Evolutionary conservation across 2,888 invertebrate species (phyloP).

Genomic region (Temnothorax unifasciatus): DNA sequence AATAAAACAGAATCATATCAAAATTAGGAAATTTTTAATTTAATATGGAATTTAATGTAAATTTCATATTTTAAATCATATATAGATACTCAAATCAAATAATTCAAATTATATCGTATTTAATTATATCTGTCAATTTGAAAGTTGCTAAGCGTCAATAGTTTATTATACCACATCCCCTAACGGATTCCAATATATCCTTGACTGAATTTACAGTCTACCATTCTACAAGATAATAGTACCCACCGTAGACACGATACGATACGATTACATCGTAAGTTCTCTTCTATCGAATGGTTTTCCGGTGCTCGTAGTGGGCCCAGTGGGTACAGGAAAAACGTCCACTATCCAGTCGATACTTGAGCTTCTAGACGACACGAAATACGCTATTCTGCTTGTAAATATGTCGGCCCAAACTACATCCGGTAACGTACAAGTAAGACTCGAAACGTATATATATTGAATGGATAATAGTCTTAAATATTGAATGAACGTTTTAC

Average conservation of each 20-base stretch:
- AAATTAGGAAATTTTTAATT: slow-evolving; percentile 9
- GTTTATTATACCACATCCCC: background rate
- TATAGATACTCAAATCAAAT: slow-evolving; percentile 27
- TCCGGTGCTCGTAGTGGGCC: slow-evolving; percentile 93
- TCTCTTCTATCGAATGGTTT: slow-evolving; percentile 89
- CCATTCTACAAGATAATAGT: slow-evolving; percentile 95
- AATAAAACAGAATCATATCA: background rate
- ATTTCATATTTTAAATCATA: background rate
- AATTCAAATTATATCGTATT: background rate
- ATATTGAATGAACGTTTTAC: slow-evolving; percentile 37
- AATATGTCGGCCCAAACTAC: slow-evolving; percentile 97
- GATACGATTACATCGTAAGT: slow-evolving; percentile 92
- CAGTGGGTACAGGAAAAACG: slow-evolving; percentile 96
- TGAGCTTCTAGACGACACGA: slow-evolving; percentile 87
- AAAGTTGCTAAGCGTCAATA: background rate
- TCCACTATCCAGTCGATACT: slow-evolving; percentile 90
- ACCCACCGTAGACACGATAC: slow-evolving; percentile 95
- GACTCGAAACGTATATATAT: slow-evolving; percentile 22
- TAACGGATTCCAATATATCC: background rate
- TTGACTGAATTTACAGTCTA: slow-evolving; percentile 85
- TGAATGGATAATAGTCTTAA: slow-evolving; percentile 36
- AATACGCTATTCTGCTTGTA: slow-evolving; percentile 90
- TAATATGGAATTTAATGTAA: background rate
- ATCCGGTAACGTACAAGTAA: slow-evolving; percentile 90
- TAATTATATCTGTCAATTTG: slow-evolving; percentile 2